A percentile compares a stretch with the other conserved stretches of the same genome.
These are phyloP conservation scores for Enteromius anoplus DNA, from an alignment of 2,797 vertebrate species.

Conservation along the genomic window DNA sequence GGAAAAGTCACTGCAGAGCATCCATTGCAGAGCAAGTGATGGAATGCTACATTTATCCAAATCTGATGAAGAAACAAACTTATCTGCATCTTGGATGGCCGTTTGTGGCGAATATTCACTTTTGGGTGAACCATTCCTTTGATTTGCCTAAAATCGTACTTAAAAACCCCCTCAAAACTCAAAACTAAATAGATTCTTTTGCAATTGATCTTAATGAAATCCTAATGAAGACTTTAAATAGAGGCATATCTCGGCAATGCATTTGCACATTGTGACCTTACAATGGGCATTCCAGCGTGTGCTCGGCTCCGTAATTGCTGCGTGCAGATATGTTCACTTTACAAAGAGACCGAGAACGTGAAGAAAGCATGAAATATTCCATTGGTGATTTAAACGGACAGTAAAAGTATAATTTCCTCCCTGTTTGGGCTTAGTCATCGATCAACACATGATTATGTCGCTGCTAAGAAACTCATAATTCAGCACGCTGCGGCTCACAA, in stretches of 20 bases:
- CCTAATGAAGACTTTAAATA: slow-evolving; percentile 14
- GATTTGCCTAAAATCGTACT: background rate
- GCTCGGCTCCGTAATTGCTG: slow-evolving; percentile 6
- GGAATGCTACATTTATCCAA: background rate
- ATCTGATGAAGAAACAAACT: background rate
- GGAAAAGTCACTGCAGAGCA: background rate
- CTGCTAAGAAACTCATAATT: slow-evolving; percentile 9
- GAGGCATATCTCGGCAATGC: slow-evolving; percentile 2
- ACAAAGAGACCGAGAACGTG: background rate
- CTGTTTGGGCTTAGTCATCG: slow-evolving; percentile 20
- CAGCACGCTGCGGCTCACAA: background rate
- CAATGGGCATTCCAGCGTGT: background rate
- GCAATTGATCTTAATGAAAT: slow-evolving; percentile 15
- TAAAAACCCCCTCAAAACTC: background rate
- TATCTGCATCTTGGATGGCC: background rate
- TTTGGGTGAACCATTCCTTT: background rate
- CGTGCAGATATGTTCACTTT: slow-evolving; percentile 15
- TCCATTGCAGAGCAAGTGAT: background rate
- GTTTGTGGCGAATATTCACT: background rate
- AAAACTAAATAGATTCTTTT: background rate
- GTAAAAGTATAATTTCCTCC: slow-evolving; percentile 9
- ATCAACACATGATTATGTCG: slow-evolving; percentile 25
- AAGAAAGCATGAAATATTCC: background rate
- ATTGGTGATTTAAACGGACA: slow-evolving; percentile 21
- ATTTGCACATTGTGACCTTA: slow-evolving; percentile 33